A percentile compares a stretch with the other conserved stretches of the same genome.
These are phyloP conservation scores for Meteorus cinctellus DNA, from an alignment of 2,888 invertebrate genomes.

Conservation along the genomic window DNA sequence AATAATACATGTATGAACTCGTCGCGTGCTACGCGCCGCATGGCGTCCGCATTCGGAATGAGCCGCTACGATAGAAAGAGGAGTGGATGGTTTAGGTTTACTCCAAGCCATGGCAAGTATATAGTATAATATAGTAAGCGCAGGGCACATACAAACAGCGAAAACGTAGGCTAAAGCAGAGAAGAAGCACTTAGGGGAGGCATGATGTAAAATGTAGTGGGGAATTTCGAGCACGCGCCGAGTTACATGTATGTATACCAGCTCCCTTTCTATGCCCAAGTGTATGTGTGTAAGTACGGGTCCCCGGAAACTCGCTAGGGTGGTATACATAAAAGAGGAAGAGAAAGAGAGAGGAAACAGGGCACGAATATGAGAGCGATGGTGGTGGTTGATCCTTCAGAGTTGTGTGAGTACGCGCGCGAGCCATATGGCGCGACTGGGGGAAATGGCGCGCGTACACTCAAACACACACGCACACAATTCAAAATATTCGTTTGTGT, in stretches of 20 bases:
- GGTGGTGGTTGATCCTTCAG: slow-evolving; percentile 36
- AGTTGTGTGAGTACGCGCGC: slow-evolving; percentile 46
- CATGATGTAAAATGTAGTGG: slow-evolving; percentile 55
- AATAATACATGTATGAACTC: slow-evolving; percentile 28
- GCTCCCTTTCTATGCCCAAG: slow-evolving; percentile 51
- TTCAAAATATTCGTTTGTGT: background rate
- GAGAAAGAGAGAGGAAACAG: background rate
- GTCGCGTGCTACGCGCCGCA: slow-evolving; percentile 70
- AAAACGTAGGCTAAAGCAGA: slow-evolving; percentile 54
- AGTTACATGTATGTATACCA: slow-evolving; percentile 54
- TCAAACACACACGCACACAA: background rate
- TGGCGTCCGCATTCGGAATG: slow-evolving; percentile 69
- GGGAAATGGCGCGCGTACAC: slow-evolving; percentile 45
- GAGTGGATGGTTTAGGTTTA: slow-evolving; percentile 62
- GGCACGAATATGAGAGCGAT: background rate
- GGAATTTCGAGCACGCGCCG: slow-evolving; percentile 72
- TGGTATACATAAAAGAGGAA: slow-evolving; percentile 13
- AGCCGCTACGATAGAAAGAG: slow-evolving; percentile 64
- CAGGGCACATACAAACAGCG: slow-evolving; percentile 47
- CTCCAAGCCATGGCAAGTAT: slow-evolving; percentile 49
- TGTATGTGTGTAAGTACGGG: slow-evolving; percentile 13
- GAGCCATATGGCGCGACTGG: slow-evolving; percentile 53
- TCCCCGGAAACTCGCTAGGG: slow-evolving; percentile 30
- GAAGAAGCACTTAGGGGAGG: slow-evolving; percentile 58
- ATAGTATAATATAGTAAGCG: slow-evolving; percentile 26